Evolutionary conservation across 1,140 invertebrate genomes (phyloP), one percentile per base, ranked within the genome.

Genomic region (Magallana gigas): DNA sequence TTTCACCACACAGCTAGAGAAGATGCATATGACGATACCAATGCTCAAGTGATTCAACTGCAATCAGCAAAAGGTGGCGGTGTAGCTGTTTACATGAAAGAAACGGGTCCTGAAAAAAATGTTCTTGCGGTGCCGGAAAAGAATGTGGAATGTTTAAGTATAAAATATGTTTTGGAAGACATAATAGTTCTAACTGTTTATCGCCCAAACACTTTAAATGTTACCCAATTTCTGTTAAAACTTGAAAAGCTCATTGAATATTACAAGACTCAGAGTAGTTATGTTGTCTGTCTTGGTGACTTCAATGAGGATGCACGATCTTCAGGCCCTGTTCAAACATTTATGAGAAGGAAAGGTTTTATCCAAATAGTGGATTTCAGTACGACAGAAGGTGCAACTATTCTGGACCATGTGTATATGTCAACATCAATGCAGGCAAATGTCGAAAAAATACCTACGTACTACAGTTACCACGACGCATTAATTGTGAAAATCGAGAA

Each of bases 381-480:
- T 9, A 87, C 81, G 84, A 84, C 86, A 48, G 86, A 87, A 29
- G 48, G 62, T 5, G 36, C 59, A 23, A 87, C 82, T 18, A 36
- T 86, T 23, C 58, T 86, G 7, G 85, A 86, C 57, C 85, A 86
- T 86, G 85, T 86, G 8, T 86, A 86, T 60, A 16, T 60, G 8
- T 81, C 62, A 81, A 48, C 23, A 16, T n/a, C 36, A 11, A 36
- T 29, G 48, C n/a, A 64, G 3, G 36, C 84, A 0, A 14, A 9
- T 57, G 16, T 76, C 8, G 9, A 88, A n/a, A 60, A 80, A n/a
- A 56, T 88, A 16, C 82, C 83, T 60, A 84, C 64, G n/a, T 88
- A 84, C 56, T 88, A 88, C 48, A 88, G 87, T 57, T 84, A 88
- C 83, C 87, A 88, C 59, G 86, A 87, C 12, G 86, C 86, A 16